Evolutionary conservation across 1,140 invertebrate genomes (phyloP).

Genomic region (Danaus melanippus): DNA sequence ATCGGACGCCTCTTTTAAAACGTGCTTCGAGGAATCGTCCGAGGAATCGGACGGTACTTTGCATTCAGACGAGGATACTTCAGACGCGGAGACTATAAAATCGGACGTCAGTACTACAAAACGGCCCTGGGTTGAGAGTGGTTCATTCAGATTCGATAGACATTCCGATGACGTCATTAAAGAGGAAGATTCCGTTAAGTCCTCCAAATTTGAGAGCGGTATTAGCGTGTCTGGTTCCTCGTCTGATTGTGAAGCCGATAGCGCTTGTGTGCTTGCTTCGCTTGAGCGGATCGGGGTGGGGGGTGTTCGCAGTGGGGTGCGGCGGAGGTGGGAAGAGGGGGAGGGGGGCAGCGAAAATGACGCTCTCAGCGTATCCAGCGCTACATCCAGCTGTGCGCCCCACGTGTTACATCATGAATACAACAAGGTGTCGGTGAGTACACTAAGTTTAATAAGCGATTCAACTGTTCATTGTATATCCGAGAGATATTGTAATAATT

Average conservation of each 20-base stretch:
- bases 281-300: constrained; percentile 60
- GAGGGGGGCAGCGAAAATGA: constrained; percentile 60
- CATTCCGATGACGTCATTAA: constrained; percentile 32
- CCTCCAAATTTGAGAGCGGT: constrained; percentile 52
- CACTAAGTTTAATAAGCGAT: background rate
- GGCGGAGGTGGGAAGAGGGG: constrained; percentile 60
- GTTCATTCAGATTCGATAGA: constrained; percentile 55
- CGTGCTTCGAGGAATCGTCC: constrained; percentile 57
- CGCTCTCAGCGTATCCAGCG: constrained; percentile 59
- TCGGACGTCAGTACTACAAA: constrained; percentile 53
- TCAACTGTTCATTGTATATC: too few species aligned
- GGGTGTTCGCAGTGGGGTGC: constrained; percentile 67
- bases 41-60: constrained; percentile 54
- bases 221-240: constrained; percentile 52
- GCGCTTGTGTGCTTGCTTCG: constrained; percentile 66
- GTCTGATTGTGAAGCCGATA: constrained; percentile 45
- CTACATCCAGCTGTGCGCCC: constrained; percentile 59
- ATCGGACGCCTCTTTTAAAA: constrained; percentile 57
- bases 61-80: constrained; percentile 54
- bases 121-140: constrained; percentile 58
- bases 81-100: constrained; percentile 58
- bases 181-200: constrained; percentile 33
- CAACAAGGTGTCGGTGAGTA: constrained; percentile 65
- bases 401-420: constrained; percentile 57
- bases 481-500: too few species aligned